Evolutionary conservation across 2,113 vertebrate genomes (phyloP), one percentile per base, ranked within the genome.

Genomic region (Neogale vison): DNA sequence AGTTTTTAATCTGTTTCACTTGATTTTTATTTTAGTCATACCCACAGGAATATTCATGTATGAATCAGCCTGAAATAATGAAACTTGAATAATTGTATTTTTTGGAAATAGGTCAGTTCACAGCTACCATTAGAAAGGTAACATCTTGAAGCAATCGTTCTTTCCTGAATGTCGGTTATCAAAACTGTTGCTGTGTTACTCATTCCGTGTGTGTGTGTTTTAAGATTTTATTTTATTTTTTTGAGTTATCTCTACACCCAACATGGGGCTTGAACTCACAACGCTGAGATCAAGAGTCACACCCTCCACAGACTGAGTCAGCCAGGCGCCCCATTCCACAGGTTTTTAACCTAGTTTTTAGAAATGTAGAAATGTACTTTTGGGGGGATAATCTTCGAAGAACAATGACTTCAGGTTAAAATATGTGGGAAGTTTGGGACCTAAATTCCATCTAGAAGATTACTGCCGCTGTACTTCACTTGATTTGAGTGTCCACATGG

Each of bases 11-110:
- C 91, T 97, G 83, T 72, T 97, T 94, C 76, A 95, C 84, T 87
- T 96, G 92, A 76, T 72, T 98, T 98, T 97, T 97, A 97, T 97
- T 97, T 98, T 92, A 97, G 93, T 88, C 67, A 94, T 45, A 81
- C 95, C 63, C 90, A 42, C 52, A 94, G 76, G 95, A 92, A 76
- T 97, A 97, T 81, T 90, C 96, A 95, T 96, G 55, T 72, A 71
- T 98, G 98, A 95, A 92, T 77, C 90, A 93, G 80, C 89, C 97
- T 93, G 83, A 97, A 96, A 92, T 95, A 92, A 97, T 72, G 82
- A 77, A 95, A 10, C 26, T 36, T 50, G 63, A 95, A 95, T 97
- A 96, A 97, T 85, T 96, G 67, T 96, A 92, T 96, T 97, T 93
- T 52, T 8, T 71, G 86, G 90, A 98, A 98, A 84, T 97, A 97